These are phyloP conservation scores for Syngnathus scovelli DNA, from an alignment of 2,113 vertebrate species.

Conservation along the genomic window DNA sequence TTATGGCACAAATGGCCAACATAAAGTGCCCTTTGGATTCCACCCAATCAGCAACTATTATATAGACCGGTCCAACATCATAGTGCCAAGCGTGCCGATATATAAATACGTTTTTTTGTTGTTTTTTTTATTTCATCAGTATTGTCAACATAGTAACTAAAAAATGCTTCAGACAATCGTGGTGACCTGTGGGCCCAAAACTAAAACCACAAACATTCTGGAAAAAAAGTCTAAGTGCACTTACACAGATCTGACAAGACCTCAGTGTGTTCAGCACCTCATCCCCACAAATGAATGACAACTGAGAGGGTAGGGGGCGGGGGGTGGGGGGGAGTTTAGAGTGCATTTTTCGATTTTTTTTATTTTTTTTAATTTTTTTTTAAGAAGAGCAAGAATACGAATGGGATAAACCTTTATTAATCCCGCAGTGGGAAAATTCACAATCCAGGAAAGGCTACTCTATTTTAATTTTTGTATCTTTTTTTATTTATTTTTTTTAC, in stretches of 20 bases:
- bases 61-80: slow-evolving; percentile 15
- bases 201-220: slow-evolving; percentile 64
- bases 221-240: slow-evolving; percentile 73
- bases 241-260: slow-evolving; percentile 67
- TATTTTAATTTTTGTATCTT: neutral
- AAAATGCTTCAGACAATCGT: slow-evolving; percentile 55
- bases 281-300: slow-evolving; percentile 2
- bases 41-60: slow-evolving; percentile 7
- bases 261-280: slow-evolving; percentile 35
- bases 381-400: neutral
- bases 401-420: slow-evolving; percentile 3
- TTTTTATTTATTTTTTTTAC: neutral
- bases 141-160: slow-evolving; percentile 56
- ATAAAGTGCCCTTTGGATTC: slow-evolving; percentile 17
- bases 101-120: slow-evolving; percentile 61
- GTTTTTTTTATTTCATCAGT: slow-evolving; percentile 50
- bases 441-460: neutral
- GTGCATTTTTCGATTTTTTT: slow-evolving; percentile 27
- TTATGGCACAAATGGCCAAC: slow-evolving; percentile 3
- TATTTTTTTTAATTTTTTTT: too few relatives aligned
- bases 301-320: neutral
- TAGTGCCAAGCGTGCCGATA: slow-evolving; percentile 29
- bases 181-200: slow-evolving; percentile 47
- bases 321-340: neutral
- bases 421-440: neutral